Percentiles rank a stretch among this genome's conserved stretches.
These are phyloP conservation scores for Cyprinus carpio DNA, from an alignment of 2,113 vertebrate species.

Conservation along the genomic window DNA sequence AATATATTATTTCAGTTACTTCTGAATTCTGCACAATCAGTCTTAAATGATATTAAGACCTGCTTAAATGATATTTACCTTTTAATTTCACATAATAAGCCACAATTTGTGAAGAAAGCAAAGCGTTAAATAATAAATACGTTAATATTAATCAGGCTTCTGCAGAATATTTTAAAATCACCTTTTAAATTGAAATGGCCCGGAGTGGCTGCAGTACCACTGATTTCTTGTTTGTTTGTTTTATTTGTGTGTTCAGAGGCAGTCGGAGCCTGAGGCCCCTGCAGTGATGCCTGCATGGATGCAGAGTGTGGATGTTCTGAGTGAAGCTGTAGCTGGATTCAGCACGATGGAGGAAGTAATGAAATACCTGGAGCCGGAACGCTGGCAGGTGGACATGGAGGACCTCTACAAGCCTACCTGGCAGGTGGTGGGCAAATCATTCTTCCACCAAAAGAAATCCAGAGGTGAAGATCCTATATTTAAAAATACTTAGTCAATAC, in stretches of 20 bases:
- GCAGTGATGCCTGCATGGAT: slow-evolving; percentile 73
- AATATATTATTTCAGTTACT: neutral
- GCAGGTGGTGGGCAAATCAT: slow-evolving; percentile 93
- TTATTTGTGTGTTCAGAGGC: slow-evolving; percentile 65
- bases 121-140: neutral
- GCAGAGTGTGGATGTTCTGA: slow-evolving; percentile 83
- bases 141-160: neutral
- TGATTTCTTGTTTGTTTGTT: slow-evolving; percentile 24
- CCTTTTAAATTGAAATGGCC: neutral
- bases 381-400: slow-evolving; percentile 94
- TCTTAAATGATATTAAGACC: neutral
- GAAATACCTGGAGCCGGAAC: slow-evolving; percentile 92
- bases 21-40: no score
- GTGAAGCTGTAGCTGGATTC: slow-evolving; percentile 82
- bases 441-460: slow-evolving; percentile 88
- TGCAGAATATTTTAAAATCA: neutral
- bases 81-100: neutral
- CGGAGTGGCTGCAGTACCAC: neutral
- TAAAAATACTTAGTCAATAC: neutral
- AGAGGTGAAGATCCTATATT: slow-evolving; percentile 78
- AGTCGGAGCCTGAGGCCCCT: slow-evolving; percentile 76
- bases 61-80: neutral
- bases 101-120: neutral
- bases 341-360: slow-evolving; percentile 95
- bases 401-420: slow-evolving; percentile 91